These are phyloP conservation scores for Caradrina clavipalpis DNA, from an alignment of 2,888 invertebrate genomes.

Conservation along the genomic window DNA sequence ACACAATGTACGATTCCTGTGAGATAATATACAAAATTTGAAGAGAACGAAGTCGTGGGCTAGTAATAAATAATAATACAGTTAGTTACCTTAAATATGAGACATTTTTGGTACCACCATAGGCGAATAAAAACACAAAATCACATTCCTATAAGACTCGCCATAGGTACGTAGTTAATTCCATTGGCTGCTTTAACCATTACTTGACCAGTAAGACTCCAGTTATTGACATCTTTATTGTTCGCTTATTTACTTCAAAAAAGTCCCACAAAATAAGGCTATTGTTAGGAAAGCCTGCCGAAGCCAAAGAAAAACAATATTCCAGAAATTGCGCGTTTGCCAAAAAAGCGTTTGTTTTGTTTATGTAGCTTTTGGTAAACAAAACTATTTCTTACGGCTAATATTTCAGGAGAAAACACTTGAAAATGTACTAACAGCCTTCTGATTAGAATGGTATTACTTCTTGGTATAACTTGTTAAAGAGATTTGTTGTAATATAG, in stretches of 20 bases:
- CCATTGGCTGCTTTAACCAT: background rate
- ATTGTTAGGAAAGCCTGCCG: conserved; percentile 6
- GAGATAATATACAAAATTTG: too few species aligned
- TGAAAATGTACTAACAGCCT: background rate
- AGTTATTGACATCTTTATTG: background rate
- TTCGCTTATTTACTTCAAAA: background rate
- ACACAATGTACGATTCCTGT: too few species aligned
- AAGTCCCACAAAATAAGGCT: conserved; percentile 3
- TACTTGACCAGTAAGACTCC: background rate
- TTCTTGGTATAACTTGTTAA: too few species aligned
- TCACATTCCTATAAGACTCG: too few species aligned
- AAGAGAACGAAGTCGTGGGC: too few species aligned
- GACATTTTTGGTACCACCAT: too few species aligned
- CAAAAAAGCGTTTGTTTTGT: conserved; percentile 35
- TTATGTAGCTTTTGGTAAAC: conserved; percentile 44
- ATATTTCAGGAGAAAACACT: conserved; percentile 25
- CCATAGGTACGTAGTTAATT: background rate
- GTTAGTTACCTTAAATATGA: too few species aligned
- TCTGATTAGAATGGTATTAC: background rate
- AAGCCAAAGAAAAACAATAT: conserved; percentile 35
- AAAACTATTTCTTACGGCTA: conserved; percentile 52
- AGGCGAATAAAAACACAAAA: too few species aligned
- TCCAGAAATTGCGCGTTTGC: too few species aligned
- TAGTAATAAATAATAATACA: too few species aligned
- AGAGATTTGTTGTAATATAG: too few species aligned